Evolutionary conservation across 2,888 invertebrate genomes (phyloP).

Genomic region (Thecocarcelia acutangulata): DNA sequence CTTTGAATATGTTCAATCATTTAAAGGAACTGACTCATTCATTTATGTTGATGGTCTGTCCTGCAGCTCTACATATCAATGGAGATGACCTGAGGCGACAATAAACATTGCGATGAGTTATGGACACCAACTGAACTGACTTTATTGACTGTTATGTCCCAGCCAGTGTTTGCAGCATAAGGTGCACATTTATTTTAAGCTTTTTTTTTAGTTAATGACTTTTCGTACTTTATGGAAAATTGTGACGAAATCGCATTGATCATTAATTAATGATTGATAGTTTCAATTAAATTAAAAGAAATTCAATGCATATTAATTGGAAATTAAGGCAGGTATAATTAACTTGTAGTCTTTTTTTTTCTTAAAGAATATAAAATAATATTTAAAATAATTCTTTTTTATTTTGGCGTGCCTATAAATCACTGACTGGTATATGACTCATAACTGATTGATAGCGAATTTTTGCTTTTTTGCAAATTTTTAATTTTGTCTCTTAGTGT

Average conservation of each 20-base stretch:
- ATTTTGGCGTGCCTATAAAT: too few species aligned
- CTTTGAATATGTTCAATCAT: constrained; percentile 40
- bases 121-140: constrained; percentile 35
- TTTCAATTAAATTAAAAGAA: constrained; percentile 19
- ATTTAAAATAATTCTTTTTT: background rate
- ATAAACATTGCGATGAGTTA: constrained; percentile 63
- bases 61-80: constrained; percentile 21
- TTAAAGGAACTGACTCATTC: constrained; percentile 23
- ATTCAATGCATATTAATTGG: constrained; percentile 67
- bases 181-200: constrained; percentile 23
- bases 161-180: background rate
- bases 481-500: too few species aligned
- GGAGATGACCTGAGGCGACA: constrained; percentile 62
- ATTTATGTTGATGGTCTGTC: constrained; percentile 3
- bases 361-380: background rate
- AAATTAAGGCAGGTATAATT: constrained; percentile 30
- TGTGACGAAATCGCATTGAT: constrained; percentile 15
- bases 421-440: too few species aligned
- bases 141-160: constrained; percentile 3
- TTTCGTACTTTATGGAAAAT: background rate
- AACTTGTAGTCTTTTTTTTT: too few species aligned
- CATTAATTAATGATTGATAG: constrained; percentile 62
- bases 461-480: too few species aligned
- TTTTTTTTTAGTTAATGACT: constrained; percentile 26
- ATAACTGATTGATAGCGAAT: too few species aligned